Evolutionary conservation across 2,797 vertebrate genomes (phyloP), one percentile per base, ranked within the genome.

Genomic region (Heterohyrax brucei): DNA sequence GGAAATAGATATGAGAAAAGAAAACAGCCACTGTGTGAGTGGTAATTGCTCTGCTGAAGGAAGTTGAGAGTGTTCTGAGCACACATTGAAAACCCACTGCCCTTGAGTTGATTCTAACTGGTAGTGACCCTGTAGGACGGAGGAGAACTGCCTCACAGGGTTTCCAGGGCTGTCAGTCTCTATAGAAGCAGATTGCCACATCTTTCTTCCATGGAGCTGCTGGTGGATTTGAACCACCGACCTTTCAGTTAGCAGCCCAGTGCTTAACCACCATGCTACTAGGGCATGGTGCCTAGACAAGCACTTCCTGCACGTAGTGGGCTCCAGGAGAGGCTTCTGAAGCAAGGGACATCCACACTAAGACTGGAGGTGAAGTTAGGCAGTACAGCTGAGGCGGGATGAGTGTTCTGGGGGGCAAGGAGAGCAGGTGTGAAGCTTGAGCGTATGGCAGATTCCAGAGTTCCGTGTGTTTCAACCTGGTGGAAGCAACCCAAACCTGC

Each of bases 361-460:
- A 7, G 59, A n/a, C 62, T 4, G 1, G 50, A 53, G 72, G 62
- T 9, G 21, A 50, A 3, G 12, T 50, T 1, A 19, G 28, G 24
- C 5, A 28, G n/a, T 33, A 7, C 16, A 3, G 7, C 10, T 28
- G 48, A 10, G 18, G 70, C 33, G 75, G 56, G 13, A 10, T 0
- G 0, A 4, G 6, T 12, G 26, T n/a, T 2, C 28, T 1, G 53
- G 21, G 24, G 18, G 7, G 0, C 10, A 9, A 14, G 78, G 79
- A 61, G 53, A 1, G 56, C 16, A 3, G 0, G 0, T 1, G 9
- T 12, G 56, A 18, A 22, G 2, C 0, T 1, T 3, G 30, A 44
- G 28, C 50, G n/a, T 0, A 0, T 18, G 64, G 2, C 24, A 1
- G 1, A 10, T 13, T 44, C 81, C 33, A 10, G 33, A 64, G 26